These are phyloP conservation scores for Actinia equina DNA, from an alignment of 64 coral and sea anemone genomes.

Conservation along the genomic window DNA sequence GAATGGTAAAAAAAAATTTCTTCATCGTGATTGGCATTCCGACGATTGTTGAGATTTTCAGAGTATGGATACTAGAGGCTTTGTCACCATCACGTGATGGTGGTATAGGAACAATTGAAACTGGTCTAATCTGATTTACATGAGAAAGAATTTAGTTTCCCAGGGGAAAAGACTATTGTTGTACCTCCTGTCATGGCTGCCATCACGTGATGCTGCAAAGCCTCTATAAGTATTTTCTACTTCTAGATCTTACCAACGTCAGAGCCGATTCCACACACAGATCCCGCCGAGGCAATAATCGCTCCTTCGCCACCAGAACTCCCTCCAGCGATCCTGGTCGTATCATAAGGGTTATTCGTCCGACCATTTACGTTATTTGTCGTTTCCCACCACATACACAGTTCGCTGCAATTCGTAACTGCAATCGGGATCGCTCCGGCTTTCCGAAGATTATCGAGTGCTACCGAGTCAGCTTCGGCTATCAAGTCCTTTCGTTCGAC, in stretches of 20 bases:
- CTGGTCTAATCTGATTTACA: too few relatives aligned
- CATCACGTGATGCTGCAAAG: too few relatives aligned
- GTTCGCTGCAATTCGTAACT: constrained; percentile 89
- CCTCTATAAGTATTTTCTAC: too few relatives aligned
- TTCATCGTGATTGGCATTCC: too few relatives aligned
- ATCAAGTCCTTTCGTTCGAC: constrained; percentile 69
- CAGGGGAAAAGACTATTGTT: too few relatives aligned
- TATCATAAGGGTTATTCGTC: constrained; percentile 75
- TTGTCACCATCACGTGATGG: too few relatives aligned
- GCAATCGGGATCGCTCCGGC: constrained; percentile 74
- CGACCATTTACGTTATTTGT: constrained; percentile 75
- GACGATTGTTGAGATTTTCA: too few relatives aligned
- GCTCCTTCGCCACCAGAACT: constrained; percentile 84
- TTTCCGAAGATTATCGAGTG: constrained; percentile 61
- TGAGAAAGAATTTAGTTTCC: too few relatives aligned
- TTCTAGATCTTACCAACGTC: constrained; percentile 70
- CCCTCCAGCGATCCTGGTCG: constrained; percentile 71
- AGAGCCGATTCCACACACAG: constrained; percentile 78
- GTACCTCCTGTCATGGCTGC: too few relatives aligned
- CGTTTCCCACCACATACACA: constrained; percentile 91
- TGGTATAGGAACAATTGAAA: too few relatives aligned
- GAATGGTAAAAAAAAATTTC: too few relatives aligned
- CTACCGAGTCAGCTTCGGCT: constrained; percentile 43
- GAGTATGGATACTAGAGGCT: too few relatives aligned
- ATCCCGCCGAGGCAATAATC: constrained; percentile 81